Percentiles rank a stretch among this genome's conserved stretches.
Evolutionary conservation across 2,888 invertebrate genomes (phyloP).

Genomic region (Agonopterix arenella): DNA sequence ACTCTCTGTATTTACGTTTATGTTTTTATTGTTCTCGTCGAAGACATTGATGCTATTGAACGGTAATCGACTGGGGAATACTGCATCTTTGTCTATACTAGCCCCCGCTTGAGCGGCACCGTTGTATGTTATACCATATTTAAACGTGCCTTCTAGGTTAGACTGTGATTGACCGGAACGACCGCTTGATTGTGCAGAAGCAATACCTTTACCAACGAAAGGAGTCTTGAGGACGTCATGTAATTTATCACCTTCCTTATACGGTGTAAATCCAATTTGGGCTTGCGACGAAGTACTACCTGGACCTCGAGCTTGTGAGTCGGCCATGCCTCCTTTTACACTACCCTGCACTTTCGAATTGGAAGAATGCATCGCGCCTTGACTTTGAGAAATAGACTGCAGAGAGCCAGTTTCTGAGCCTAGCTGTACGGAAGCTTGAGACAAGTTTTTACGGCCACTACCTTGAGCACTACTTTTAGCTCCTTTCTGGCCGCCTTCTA

Average conservation of each 20-base stretch:
- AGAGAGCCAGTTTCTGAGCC: constrained; percentile 86
- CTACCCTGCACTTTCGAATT: constrained; percentile 89
- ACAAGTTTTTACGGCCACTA: constrained; percentile 83
- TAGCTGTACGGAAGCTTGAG: constrained; percentile 86
- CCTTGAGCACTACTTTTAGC: constrained; percentile 87
- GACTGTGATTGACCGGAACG: constrained; percentile 88
- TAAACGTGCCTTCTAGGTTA: constrained; percentile 88
- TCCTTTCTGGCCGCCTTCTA: constrained; percentile 84
- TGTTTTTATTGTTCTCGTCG: constrained; percentile 57
- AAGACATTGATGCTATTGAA: constrained; percentile 65
- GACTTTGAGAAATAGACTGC: constrained; percentile 85
- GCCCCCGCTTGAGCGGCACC: constrained; percentile 91
- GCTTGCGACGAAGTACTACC: constrained; percentile 92
- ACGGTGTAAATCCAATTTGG: constrained; percentile 90
- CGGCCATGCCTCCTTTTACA: constrained; percentile 88
- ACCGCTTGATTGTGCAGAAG: constrained; percentile 86
- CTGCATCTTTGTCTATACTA: constrained; percentile 78
- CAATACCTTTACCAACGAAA: constrained; percentile 85
- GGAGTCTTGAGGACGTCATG: constrained; percentile 71
- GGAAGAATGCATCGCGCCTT: constrained; percentile 85
- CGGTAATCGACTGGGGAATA: constrained; percentile 55
- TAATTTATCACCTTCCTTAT: constrained; percentile 77
- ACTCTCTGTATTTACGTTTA: constrained; percentile 42
- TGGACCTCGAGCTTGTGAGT: constrained; percentile 89
- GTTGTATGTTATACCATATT: constrained; percentile 84